Conservation (phyloP, 92 coral and sea anemone genomes). For the Paragorgia papillata region DNA sequence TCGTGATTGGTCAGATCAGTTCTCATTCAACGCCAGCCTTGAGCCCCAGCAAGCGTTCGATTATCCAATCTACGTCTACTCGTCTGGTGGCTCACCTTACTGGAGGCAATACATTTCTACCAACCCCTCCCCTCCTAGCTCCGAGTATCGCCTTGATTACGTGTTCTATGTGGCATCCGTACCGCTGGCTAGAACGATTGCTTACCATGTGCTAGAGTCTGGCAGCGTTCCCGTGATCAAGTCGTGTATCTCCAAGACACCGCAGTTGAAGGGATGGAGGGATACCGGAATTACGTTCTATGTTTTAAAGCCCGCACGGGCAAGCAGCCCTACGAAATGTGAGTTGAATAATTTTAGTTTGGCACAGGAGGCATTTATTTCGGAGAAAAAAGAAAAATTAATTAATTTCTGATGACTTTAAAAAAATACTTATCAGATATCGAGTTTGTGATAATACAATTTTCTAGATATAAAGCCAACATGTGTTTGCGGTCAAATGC, state of each 20-base stretch:
- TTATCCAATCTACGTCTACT: constrained; percentile 80
- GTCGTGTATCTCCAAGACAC: constrained; percentile 75
- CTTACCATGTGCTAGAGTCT: constrained; percentile 74
- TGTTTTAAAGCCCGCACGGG: constrained; percentile 65
- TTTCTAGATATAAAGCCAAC: too few species aligned
- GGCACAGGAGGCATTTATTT: too few species aligned
- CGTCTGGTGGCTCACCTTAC: constrained; percentile 96
- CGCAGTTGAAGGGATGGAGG: constrained; percentile 85
- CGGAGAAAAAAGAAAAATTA: too few species aligned
- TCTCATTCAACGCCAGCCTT: constrained; percentile 70
- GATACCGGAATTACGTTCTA: constrained; percentile 83
- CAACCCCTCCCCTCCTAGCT: constrained; percentile 75
- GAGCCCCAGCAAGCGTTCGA: constrained; percentile 75
- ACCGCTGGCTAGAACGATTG: constrained; percentile 56
- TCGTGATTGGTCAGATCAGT: constrained; percentile 85
- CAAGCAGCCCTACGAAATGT: constrained; percentile 48
- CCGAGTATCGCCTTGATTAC: constrained; percentile 88
- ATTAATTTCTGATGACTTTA: too few species aligned
- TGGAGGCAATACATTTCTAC: constrained; percentile 94
- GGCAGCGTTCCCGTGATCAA: constrained; percentile 91
- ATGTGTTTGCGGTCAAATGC: too few species aligned
- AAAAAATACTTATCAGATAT: too few species aligned
- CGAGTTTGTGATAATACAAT: too few species aligned
- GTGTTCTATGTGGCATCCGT: constrained; percentile 81
- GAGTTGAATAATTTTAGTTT: neutral